Evolutionary conservation across 2,888 invertebrate genomes (phyloP).

Genomic region (Athalia rosae): DNA sequence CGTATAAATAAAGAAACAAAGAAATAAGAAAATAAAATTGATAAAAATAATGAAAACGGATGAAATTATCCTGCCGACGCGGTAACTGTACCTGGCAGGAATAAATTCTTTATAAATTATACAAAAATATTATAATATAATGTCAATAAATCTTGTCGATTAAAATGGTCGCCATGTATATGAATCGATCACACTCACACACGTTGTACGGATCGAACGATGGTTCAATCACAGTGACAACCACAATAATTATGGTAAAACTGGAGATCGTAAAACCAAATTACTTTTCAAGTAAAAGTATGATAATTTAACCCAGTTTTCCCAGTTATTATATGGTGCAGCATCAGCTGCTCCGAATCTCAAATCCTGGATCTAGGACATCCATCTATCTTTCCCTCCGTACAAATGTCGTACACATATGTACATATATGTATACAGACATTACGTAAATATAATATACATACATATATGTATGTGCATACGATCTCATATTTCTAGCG

Average conservation of each 20-base stretch:
- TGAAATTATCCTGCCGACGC: too few relatives aligned
- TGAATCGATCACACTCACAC: too few relatives aligned
- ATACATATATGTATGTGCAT: background rate
- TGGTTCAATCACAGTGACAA: too few relatives aligned
- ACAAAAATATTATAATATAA: too few relatives aligned
- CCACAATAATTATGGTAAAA: background rate
- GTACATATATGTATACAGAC: background rate
- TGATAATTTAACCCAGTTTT: background rate
- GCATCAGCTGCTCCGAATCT: conserved; percentile 11
- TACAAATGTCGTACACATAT: background rate
- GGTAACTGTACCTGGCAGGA: too few relatives aligned
- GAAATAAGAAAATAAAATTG: too few relatives aligned
- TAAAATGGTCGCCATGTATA: too few relatives aligned
- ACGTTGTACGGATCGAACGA: too few relatives aligned
- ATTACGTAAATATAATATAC: background rate
- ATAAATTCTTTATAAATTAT: too few relatives aligned
- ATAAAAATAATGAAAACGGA: too few relatives aligned
- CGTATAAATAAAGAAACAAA: too few relatives aligned
- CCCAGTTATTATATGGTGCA: background rate
- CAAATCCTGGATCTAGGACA: conserved; percentile 6
- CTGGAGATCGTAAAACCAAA: background rate
- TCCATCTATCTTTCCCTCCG: background rate
- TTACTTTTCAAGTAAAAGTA: background rate
- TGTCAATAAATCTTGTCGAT: too few relatives aligned
- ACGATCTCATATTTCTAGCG: background rate